phyloP scores from a whole-genome alignment of 2,888 invertebrate species.

The Nomada lathburiana region DNA sequence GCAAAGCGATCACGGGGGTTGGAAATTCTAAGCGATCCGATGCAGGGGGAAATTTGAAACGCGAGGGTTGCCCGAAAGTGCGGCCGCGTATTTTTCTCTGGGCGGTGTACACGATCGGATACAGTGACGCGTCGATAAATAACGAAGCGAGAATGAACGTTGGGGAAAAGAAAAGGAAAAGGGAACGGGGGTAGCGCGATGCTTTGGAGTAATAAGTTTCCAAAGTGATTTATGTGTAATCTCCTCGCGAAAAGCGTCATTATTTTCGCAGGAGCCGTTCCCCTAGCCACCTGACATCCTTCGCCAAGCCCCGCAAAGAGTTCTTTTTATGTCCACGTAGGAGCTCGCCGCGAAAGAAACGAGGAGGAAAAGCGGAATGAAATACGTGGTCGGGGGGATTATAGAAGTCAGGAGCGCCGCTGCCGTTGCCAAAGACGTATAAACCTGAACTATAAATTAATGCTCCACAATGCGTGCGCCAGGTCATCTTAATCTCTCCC shows the following conservation, averaged over 20 bases:
- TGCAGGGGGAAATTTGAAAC: neutral
- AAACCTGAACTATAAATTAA: slow-evolving; percentile 73
- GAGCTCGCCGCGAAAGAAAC: slow-evolving; percentile 42
- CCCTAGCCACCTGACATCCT: slow-evolving; percentile 25
- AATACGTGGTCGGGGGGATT: slow-evolving; percentile 73
- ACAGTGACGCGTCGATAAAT: slow-evolving; percentile 43
- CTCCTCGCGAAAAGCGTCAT: slow-evolving; percentile 54
- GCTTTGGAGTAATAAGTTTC: slow-evolving; percentile 50
- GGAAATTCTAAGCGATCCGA: neutral
- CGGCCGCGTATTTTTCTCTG: neutral
- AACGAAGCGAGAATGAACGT: slow-evolving; percentile 14
- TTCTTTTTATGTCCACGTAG: slow-evolving; percentile 57
- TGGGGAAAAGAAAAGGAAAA: neutral
- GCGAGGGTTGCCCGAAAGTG: too few species aligned
- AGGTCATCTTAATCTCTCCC: slow-evolving; percentile 49
- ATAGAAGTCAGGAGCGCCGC: slow-evolving; percentile 59
- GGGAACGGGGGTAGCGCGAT: neutral
- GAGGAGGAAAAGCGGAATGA: slow-evolving; percentile 63
- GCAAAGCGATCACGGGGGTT: neutral
- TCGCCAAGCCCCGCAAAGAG: slow-evolving; percentile 19
- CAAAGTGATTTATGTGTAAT: slow-evolving; percentile 56
- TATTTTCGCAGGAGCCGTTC: slow-evolving; percentile 41
- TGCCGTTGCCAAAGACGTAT: slow-evolving; percentile 69
- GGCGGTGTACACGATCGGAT: neutral
- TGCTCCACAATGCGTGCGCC: slow-evolving; percentile 54